Percentiles rank a stretch among this genome's conserved stretches.
Evolutionary conservation across 2,888 invertebrate genomes (phyloP).

Genomic region (Rhopalosiphum nymphaeae): DNA sequence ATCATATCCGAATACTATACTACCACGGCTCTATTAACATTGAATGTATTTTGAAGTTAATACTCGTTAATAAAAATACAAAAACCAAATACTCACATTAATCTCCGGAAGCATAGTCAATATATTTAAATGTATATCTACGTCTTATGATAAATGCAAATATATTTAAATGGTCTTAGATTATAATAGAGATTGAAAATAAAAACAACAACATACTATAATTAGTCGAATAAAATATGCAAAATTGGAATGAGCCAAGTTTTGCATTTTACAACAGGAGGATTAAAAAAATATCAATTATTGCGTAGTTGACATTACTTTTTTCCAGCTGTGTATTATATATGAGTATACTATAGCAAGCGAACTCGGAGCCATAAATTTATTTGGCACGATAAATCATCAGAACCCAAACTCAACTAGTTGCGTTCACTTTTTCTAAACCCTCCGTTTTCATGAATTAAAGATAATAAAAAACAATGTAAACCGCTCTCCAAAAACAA

Average conservation of each 20-base stretch:
- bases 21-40: not conserved
- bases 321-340: not conserved
- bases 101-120: not conserved
- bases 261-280: not conserved
- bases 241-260: not conserved
- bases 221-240: not conserved
- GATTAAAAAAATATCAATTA: slow-evolving; percentile 15
- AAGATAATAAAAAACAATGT: slow-evolving; percentile 23
- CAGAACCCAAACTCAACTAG: not conserved
- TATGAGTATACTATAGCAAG: not conserved
- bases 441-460: slow-evolving; percentile 10
- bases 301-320: not conserved
- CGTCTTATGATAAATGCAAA: not conserved
- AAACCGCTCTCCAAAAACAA: not conserved
- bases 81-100: not conserved
- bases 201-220: not conserved
- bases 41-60: not conserved
- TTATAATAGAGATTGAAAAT: not conserved
- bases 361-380: slow-evolving; percentile 17
- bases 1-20: not conserved
- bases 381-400: slow-evolving; percentile 22
- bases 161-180: not conserved
- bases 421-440: slow-evolving; percentile 21
- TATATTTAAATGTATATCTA: not conserved
- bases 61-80: not conserved